Percentiles rank a stretch among this genome's conserved stretches.
These are phyloP conservation scores for Drosophila testacea DNA, from an alignment of 2,888 invertebrate genomes.

Conservation along the genomic window DNA sequence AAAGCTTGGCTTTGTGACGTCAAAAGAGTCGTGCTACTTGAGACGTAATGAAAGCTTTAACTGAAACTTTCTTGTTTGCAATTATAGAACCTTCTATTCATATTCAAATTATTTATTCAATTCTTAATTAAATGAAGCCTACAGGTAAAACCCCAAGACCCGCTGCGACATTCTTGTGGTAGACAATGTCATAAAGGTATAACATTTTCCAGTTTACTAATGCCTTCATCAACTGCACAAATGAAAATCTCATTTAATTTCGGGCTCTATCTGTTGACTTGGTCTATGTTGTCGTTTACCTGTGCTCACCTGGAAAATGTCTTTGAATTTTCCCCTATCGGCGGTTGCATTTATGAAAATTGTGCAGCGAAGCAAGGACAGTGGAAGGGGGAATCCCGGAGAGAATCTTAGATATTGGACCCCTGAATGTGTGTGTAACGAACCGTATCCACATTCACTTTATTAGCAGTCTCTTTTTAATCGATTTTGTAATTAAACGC, in stretches of 20 bases:
- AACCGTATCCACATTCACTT: constrained; percentile 28
- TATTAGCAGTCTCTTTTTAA: constrained; percentile 49
- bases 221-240: constrained; percentile 65
- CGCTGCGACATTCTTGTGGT: constrained; percentile 61
- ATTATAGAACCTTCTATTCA: constrained; percentile 9
- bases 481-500: constrained; percentile 68
- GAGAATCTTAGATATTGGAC: constrained; percentile 1
- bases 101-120: constrained; percentile 27
- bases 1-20: constrained; percentile 35
- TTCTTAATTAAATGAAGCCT: constrained; percentile 20
- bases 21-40: constrained; percentile 14
- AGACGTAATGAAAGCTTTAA: constrained; percentile 7
- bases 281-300: constrained; percentile 20
- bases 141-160: constrained; percentile 29
- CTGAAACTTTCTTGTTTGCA: neutral
- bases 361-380: constrained; percentile 38
- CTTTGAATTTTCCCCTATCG: constrained; percentile 21
- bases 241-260: constrained; percentile 59
- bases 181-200: constrained; percentile 31
- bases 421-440: constrained; percentile 10
- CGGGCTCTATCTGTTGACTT: constrained; percentile 34
- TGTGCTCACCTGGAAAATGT: constrained; percentile 19
- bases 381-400: constrained; percentile 10
- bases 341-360: constrained; percentile 23
- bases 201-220: constrained; percentile 49